Evolutionary conservation across 2,797 vertebrate species (phyloP).

Genomic region (Setipinna tenuifilis): DNA sequence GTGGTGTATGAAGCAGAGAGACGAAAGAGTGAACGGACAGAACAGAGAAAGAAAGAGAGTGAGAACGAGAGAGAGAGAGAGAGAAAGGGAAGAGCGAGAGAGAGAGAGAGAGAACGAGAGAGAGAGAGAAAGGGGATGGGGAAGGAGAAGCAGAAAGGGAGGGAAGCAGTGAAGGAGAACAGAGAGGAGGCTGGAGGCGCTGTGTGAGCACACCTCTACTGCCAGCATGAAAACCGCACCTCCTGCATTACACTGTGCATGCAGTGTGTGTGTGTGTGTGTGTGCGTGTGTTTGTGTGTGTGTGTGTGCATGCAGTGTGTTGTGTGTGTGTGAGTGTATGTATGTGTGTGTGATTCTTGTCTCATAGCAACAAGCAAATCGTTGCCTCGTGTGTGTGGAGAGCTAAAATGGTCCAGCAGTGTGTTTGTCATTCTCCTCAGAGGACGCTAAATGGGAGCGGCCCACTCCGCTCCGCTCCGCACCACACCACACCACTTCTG

Average conservation of each 20-base stretch:
- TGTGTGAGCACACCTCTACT: background rate
- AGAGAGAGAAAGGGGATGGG: background rate
- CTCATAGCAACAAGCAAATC: slow-evolving; percentile 25
- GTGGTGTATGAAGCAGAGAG: background rate
- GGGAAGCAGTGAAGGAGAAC: background rate
- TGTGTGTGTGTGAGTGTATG: too few species aligned
- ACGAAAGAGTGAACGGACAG: background rate
- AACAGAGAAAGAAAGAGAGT: background rate
- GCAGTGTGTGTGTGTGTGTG: background rate
- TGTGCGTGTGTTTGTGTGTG: too few species aligned
- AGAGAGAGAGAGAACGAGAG: background rate
- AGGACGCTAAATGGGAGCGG: slow-evolving; percentile 22
- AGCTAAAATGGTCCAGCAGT: slow-evolving; percentile 24
- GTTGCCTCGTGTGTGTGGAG: background rate
- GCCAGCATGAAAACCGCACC: background rate
- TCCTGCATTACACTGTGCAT: background rate
- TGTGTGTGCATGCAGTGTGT: too few species aligned
- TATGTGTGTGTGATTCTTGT: slow-evolving; percentile 5
- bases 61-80: background rate
- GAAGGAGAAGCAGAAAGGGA: background rate
- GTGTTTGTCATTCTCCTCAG: slow-evolving; percentile 18
- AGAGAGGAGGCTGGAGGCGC: background rate
- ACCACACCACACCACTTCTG: background rate
- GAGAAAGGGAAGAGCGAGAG: background rate
- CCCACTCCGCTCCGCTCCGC: too few species aligned